Conservation (phyloP, 1,140 invertebrate species). For the Daktulosphaira vitifoliae region DNA sequence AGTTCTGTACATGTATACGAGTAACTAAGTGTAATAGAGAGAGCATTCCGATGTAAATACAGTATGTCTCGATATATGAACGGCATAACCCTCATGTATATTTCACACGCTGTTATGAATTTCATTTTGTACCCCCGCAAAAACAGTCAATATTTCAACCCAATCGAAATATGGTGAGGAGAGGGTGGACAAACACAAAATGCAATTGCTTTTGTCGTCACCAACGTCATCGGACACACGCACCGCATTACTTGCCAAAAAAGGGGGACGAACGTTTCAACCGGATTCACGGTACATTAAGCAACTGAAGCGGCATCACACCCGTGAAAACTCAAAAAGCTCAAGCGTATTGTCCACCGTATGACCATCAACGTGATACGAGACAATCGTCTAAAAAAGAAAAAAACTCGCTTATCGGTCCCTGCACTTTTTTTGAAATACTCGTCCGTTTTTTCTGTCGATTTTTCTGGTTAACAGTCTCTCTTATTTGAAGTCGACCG, state of each 20-base stretch:
- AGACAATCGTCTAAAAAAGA: neutral
- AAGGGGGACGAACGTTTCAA: conserved; percentile 4
- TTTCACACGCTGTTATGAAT: neutral
- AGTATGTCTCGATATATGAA: no score
- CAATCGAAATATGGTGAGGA: no score
- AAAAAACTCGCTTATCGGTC: no score
- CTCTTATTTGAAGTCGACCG: no score
- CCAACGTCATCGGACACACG: neutral
- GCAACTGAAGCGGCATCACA: neutral
- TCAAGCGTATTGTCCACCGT: neutral
- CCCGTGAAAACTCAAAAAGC: conserved; percentile 19
- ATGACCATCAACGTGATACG: neutral
- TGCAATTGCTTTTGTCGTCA: conserved; percentile 9
- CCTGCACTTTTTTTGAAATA: no score
- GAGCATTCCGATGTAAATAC: no score
- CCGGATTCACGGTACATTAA: conserved; percentile 32
- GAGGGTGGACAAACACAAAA: conserved; percentile 2
- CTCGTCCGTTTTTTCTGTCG: no score
- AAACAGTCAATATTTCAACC: neutral
- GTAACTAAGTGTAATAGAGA: no score
- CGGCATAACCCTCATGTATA: no score
- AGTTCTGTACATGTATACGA: no score
- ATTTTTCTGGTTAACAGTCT: no score
- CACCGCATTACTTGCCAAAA: neutral
- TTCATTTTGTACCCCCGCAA: neutral